Evolutionary conservation across 2,888 invertebrate species (phyloP).

Genomic region (Caenorhabditis japonica): DNA sequence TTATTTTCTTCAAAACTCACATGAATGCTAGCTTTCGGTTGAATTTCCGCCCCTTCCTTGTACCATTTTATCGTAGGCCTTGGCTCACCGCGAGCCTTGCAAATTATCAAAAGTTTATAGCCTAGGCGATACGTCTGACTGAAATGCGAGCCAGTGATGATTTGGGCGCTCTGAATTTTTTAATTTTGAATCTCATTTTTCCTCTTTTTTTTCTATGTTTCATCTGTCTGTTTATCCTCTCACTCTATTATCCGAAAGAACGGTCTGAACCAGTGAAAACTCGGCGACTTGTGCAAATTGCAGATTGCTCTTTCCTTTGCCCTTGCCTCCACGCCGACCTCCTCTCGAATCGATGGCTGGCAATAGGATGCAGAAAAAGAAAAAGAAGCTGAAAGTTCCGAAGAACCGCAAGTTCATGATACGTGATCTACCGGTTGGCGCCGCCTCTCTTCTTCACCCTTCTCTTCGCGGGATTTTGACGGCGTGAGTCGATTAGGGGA

Average conservation of each 20-base stretch:
- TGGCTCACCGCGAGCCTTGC: conserved; percentile 90
- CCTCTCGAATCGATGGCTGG: conserved; percentile 58
- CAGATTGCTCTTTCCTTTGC: conserved; percentile 75
- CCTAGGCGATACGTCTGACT: conserved; percentile 81
- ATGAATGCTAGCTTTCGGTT: conserved; percentile 78
- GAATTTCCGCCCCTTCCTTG: conserved; percentile 93
- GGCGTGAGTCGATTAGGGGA: conserved; percentile 19
- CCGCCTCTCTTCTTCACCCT: conserved; percentile 52
- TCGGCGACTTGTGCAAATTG: conserved; percentile 77
- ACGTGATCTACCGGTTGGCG: conserved; percentile 45
- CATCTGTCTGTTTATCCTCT: no score
- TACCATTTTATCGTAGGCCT: conserved; percentile 94
- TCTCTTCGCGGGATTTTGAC: conserved; percentile 32
- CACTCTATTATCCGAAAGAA: conserved; percentile 74
- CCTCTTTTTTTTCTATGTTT: not conserved
- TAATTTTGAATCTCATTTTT: not conserved
- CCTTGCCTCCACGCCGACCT: conserved; percentile 70
- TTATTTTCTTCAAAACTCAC: conserved; percentile 54
- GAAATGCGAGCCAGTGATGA: conserved; percentile 76
- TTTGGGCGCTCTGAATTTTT: conserved; percentile 73
- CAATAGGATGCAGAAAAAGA: conserved; percentile 22
- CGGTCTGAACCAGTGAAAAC: conserved; percentile 73
- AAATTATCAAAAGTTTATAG: conserved; percentile 92
- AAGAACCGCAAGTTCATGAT: conserved; percentile 41
- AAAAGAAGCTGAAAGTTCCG: conserved; percentile 26